Percentiles rank a stretch among this genome's conserved stretches.
Evolutionary conservation across 2,888 invertebrate genomes (phyloP).

Genomic region (Ochlodes sylvanus): DNA sequence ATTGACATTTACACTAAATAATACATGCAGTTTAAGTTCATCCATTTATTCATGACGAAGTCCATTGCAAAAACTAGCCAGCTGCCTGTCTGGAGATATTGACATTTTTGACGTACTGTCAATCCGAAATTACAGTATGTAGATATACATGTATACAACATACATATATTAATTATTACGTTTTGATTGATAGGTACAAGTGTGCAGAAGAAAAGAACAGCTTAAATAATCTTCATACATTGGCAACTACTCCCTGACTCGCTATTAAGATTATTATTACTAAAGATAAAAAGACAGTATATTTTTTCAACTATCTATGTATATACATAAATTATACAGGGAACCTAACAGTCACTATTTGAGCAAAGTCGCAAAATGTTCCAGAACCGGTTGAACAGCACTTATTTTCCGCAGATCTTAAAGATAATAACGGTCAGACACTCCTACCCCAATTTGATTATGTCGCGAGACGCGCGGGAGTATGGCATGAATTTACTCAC

Average conservation of each 20-base stretch:
- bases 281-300: no score
- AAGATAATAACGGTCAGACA: no score
- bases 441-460: no score
- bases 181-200: background rate
- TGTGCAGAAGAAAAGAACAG: background rate
- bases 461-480: no score
- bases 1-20: conserved; percentile 67
- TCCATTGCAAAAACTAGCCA: conserved; percentile 29
- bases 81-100: conserved; percentile 33
- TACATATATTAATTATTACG: conserved; percentile 1
- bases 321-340: no score
- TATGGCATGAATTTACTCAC: no score
- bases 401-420: no score
- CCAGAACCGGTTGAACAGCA: no score
- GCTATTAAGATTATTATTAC: background rate
- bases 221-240: background rate
- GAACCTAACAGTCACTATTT: no score
- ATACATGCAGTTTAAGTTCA: conserved; percentile 48
- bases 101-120: conserved; percentile 25
- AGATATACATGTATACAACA: no score
- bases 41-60: conserved; percentile 42
- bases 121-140: conserved; percentile 9
- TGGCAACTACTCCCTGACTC: background rate
- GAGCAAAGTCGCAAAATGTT: no score
- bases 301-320: no score